Percentiles rank a stretch among this genome's conserved stretches.
Evolutionary conservation across 2,797 vertebrate genomes (phyloP).

Genomic region (Aeoliscus strigatus): DNA sequence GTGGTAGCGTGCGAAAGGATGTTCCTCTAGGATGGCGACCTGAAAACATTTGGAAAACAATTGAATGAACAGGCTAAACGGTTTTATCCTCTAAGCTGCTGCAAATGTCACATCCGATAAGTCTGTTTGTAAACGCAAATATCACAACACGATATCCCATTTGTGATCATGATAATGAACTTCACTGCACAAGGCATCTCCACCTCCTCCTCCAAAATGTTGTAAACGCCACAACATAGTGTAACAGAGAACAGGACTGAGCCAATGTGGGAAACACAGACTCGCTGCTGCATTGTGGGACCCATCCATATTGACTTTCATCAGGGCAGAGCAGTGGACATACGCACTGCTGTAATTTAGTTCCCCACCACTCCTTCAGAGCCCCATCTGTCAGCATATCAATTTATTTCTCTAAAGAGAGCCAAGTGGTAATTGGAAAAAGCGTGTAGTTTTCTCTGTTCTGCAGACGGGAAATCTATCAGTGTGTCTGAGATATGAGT

Average conservation of each 20-base stretch:
- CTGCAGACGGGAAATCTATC: constrained; percentile 28
- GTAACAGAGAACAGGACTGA: neutral
- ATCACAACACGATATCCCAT: too few species aligned
- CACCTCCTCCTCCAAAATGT: neutral
- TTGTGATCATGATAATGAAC: neutral
- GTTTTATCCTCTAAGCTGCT: neutral
- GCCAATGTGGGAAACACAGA: neutral
- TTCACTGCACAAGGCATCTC: constrained; percentile 1
- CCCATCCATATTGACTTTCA: constrained; percentile 19
- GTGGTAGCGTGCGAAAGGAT: neutral
- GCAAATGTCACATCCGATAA: neutral
- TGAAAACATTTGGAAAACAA: neutral
- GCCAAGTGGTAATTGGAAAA: constrained; percentile 47
- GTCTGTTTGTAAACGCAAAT: too few species aligned
- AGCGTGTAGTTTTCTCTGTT: constrained; percentile 28
- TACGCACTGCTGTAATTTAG: constrained; percentile 13
- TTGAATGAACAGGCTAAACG: constrained; percentile 3
- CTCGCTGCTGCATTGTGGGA: constrained; percentile 5
- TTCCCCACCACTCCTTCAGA: constrained; percentile 21
- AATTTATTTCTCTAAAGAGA: constrained; percentile 36
- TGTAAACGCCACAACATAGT: neutral
- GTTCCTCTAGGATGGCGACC: constrained; percentile 7
- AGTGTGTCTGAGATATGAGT: constrained; percentile 32
- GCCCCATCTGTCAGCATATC: constrained; percentile 46
- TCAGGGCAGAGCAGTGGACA: constrained; percentile 26